phyloP scores from a whole-genome alignment of 1,140 invertebrate species.

The Bombus haemorrhoidalis region DNA sequence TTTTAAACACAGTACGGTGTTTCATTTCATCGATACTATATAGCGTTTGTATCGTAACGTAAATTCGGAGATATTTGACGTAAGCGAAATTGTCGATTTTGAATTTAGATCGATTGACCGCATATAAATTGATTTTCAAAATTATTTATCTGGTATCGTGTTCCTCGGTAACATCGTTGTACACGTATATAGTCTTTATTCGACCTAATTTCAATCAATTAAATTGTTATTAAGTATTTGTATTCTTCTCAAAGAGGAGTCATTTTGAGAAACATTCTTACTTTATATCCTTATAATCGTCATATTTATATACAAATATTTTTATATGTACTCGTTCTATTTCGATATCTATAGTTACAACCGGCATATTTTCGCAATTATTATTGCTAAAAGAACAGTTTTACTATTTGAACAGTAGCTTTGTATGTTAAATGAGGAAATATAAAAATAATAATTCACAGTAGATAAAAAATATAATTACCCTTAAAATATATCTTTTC shows the following conservation, averaged over 20 bases:
- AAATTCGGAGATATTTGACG: not conserved
- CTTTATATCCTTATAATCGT: no score
- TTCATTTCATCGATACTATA: not conserved
- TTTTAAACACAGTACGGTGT: no score
- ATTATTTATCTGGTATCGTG: not conserved
- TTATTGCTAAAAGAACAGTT: not conserved
- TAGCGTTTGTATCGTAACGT: not conserved
- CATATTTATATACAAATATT: no score
- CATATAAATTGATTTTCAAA: not conserved
- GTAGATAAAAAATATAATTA: no score
- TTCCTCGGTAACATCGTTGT: not conserved
- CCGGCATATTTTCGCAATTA: not conserved
- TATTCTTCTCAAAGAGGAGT: no score
- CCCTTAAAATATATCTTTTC: not conserved
- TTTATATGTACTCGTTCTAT: no score
- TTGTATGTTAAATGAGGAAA: no score
- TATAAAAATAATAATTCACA: not conserved
- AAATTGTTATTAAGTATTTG: not conserved
- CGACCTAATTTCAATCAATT: not conserved
- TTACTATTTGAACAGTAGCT: not conserved
- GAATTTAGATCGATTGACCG: no score
- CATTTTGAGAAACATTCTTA: no score
- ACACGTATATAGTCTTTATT: not conserved
- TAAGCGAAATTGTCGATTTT: no score
- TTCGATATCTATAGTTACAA: no score